Evolutionary conservation across 2,797 vertebrate species (phyloP).

Genomic region (Sphenopsis melanotis): DNA sequence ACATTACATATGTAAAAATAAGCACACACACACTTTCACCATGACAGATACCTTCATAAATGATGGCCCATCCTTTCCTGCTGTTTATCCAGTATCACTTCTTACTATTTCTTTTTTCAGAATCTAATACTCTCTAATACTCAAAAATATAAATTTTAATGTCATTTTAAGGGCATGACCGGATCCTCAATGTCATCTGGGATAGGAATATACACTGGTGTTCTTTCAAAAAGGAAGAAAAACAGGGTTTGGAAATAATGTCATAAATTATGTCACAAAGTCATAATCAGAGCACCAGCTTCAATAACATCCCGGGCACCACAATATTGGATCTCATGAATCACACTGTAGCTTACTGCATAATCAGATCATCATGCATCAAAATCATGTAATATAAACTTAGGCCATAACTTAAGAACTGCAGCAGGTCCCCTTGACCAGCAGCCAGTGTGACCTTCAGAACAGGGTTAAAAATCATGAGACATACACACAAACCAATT

Average conservation of each 20-base stretch:
- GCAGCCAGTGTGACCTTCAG: not conserved
- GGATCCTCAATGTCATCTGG: not conserved
- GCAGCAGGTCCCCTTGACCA: not conserved
- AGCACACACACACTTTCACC: not conserved
- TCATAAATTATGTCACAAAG: not conserved
- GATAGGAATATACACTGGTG: not conserved
- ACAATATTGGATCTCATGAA: slow-evolving; percentile 23
- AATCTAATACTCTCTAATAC: not conserved
- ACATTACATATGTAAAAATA: not conserved
- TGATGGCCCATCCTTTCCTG: not conserved
- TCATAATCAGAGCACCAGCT: slow-evolving; percentile 9
- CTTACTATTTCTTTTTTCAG: not conserved
- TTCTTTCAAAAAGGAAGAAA: not conserved
- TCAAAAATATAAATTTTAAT: not conserved
- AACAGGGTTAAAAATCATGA: not conserved
- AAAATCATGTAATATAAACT: not conserved
- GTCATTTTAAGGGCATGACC: not conserved
- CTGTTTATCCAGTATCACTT: not conserved
- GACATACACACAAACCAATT: not conserved
- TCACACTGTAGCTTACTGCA: slow-evolving; percentile 17
- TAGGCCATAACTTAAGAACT: not conserved
- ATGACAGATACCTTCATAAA: not conserved
- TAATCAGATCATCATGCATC: not conserved
- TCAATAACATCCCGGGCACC: not conserved
- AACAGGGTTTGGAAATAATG: not conserved